These are phyloP conservation scores for Erithacus rubecula DNA, from an alignment of 2,797 vertebrate species.

Conservation along the genomic window DNA sequence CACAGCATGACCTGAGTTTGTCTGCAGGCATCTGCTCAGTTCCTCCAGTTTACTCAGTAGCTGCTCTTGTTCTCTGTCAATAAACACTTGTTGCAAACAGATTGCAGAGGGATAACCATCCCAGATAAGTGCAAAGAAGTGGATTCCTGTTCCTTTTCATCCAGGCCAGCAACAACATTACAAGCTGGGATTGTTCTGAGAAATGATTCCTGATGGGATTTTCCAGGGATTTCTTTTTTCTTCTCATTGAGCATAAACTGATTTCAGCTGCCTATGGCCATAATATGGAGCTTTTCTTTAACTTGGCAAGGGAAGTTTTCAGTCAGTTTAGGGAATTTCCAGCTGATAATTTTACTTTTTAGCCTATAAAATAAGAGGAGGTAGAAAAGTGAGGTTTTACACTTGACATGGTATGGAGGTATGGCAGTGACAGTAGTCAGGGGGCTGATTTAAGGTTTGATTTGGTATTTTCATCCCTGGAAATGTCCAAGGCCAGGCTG, in stretches of 20 bases:
- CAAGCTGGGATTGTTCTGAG: background rate
- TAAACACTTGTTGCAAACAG: background rate
- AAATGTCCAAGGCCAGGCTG: rapidly evolving
- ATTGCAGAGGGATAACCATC: background rate
- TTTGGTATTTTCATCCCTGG: background rate
- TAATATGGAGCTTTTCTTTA: background rate
- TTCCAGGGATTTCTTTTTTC: background rate
- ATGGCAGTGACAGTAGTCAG: background rate
- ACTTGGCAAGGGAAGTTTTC: background rate
- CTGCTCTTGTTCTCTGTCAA: background rate
- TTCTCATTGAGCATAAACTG: background rate
- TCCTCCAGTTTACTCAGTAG: background rate
- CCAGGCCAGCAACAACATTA: background rate
- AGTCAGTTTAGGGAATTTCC: background rate
- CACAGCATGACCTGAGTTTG: rapidly evolving
- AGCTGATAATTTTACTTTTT: background rate
- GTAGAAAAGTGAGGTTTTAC: background rate
- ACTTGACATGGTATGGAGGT: rapidly evolving
- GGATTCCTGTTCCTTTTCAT: background rate
- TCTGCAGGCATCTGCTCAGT: background rate
- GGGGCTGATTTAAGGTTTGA: background rate
- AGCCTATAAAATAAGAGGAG: background rate
- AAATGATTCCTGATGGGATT: background rate
- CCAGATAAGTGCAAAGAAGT: background rate
- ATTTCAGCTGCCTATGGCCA: rapidly evolving